Conservation (phyloP, 1,140 invertebrate species). For the Heliconius nattereri region DNA sequence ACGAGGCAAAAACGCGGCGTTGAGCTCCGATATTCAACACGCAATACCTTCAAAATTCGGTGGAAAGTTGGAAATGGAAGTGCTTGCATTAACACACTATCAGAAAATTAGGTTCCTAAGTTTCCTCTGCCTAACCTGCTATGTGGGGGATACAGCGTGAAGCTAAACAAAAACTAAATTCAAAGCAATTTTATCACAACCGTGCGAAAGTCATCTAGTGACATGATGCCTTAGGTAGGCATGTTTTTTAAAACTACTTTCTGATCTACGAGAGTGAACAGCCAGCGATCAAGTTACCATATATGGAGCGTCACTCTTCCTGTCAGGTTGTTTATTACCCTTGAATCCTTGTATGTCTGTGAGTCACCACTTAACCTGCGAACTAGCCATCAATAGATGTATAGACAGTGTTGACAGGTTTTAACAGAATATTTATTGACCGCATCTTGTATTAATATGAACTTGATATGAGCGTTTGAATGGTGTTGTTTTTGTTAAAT, state of each 20-base stretch:
- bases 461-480: background rate
- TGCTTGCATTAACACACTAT: too few species aligned
- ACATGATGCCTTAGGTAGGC: background rate
- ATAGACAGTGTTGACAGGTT: background rate
- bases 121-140: background rate
- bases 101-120: too few species aligned
- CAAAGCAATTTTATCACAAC: background rate
- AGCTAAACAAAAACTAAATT: too few species aligned
- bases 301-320: slow-evolving; percentile 30
- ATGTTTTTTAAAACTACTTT: slow-evolving; percentile 6
- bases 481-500: background rate
- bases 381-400: slow-evolving; percentile 16
- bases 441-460: background rate
- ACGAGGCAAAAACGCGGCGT: too few species aligned
- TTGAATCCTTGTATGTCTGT: slow-evolving; percentile 12
- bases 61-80: too few species aligned
- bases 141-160: background rate
- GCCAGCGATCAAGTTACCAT: slow-evolving; percentile 22
- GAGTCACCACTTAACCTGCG: slow-evolving; percentile 11
- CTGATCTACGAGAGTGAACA: slow-evolving; percentile 12
- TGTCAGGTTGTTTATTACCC: slow-evolving; percentile 26
- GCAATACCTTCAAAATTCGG: too few species aligned
- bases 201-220: background rate
- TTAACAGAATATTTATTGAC: background rate
- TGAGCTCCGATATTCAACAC: too few species aligned